Evolutionary conservation across 2,888 invertebrate genomes (phyloP), one percentile per base, ranked within the genome.

Genomic region (Synergus umbraculus): DNA sequence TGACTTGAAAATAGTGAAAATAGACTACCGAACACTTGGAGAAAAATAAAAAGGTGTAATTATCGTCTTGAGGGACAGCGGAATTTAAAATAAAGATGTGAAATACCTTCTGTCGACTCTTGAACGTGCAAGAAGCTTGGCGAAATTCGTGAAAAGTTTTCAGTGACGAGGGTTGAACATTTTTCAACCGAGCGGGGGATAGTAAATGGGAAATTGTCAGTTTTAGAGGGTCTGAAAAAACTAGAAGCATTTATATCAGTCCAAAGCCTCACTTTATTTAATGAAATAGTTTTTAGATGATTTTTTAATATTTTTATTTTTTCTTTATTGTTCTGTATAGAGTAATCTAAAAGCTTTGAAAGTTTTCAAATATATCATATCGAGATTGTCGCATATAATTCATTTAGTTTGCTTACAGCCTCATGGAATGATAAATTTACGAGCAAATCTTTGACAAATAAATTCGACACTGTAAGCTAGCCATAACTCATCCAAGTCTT

Each of bases 11-110:
- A 66, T n/a, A 37, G 41, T 41, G n/a, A 37, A 66, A 66, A 66
- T 41, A 43, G 10, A 66, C 2, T 43, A 9, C 41, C 9, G 0
- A 43, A 37, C 41, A 43, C 15, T 66, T 66, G 13, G n/a, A 66
- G 37, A 5, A 15, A 66, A 66, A 43, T 41, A 66, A 66, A 66
- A 43, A n/a, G 43, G 8, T 64, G 37, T 37, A 66, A 66, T 66
- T 66, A 66, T n/a, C 43, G 8, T n/a, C 41, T 65, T 43, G 65
- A 66, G 43, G 37, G 10, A 66, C n/a, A 43, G 43, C 9, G 65
- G 41, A 41, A 66, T 66, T 43, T 66, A n/a, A 66, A 66, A 66
- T 43, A 66, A 66, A 66, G 43, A 65, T 65, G 64, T 65, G 64
- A 41, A 41, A 37, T 41, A 15, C 15, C 37, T 41, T 37, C 64